Evolutionary conservation across 2,888 invertebrate genomes (phyloP).

Genomic region (Rapana venosa): DNA sequence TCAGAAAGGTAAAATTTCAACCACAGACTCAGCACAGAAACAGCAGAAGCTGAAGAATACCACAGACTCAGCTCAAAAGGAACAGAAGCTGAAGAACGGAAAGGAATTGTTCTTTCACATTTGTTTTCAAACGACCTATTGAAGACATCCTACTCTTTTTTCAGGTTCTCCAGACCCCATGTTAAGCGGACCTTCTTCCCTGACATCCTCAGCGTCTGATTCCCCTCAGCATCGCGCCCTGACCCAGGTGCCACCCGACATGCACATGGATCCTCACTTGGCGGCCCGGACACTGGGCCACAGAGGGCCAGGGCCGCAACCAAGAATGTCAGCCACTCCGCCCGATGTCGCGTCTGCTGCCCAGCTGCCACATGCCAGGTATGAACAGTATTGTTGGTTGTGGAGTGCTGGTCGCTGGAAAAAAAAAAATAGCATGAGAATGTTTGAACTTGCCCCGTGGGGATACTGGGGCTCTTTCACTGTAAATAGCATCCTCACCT

Average conservation of each 20-base stretch:
- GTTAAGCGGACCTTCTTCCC: conserved; percentile 28
- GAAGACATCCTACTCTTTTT: neutral
- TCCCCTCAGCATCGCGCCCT: conserved; percentile 29
- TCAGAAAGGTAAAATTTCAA: no score
- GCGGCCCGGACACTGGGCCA: neutral
- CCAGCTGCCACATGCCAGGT: conserved; percentile 20
- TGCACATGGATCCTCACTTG: neutral
- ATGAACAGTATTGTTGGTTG: neutral
- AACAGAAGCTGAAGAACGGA: no score
- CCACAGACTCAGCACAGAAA: no score
- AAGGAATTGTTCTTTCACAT: neutral
- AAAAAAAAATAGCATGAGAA: no score
- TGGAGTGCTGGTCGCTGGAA: no score
- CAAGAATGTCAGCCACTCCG: neutral
- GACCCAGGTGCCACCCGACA: conserved; percentile 2
- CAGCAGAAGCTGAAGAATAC: no score
- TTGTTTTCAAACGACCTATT: neutral
- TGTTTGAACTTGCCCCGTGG: no score
- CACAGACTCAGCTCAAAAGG: no score
- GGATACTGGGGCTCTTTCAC: no score
- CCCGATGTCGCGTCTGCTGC: conserved; percentile 32
- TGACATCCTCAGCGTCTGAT: conserved; percentile 4
- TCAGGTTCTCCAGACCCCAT: conserved; percentile 34
- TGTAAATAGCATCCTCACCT: no score
- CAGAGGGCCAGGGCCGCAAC: neutral